Conservation (phyloP, 2,888 invertebrate species). For the Adineta ricciae region DNA sequence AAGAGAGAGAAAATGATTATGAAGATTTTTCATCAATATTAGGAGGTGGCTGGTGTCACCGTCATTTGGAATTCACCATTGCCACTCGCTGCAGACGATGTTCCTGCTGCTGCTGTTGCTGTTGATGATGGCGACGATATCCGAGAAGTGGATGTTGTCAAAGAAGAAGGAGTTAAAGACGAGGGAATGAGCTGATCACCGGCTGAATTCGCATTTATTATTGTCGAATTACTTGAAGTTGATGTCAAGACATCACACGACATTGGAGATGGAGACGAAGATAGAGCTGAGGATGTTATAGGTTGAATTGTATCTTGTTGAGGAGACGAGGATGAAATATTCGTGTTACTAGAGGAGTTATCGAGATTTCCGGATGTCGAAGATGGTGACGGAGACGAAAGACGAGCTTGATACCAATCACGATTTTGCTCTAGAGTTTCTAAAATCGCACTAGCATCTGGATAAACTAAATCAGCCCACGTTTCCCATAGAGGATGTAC, state of each 20-base stretch:
- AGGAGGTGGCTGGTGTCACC: constrained; percentile 3
- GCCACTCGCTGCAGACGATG: neutral
- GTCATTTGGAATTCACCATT: constrained; percentile 6
- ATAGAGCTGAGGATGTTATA: neutral
- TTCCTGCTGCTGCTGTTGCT: neutral
- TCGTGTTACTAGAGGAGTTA: neutral
- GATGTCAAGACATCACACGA: neutral
- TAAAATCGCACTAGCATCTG: constrained; percentile 92
- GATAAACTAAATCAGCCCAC: constrained; percentile 96
- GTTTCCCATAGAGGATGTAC: constrained; percentile 99
- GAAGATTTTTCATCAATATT: neutral
- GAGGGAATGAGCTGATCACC: constrained; percentile 12
- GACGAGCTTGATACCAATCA: constrained; percentile 69
- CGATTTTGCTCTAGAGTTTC: constrained; percentile 95
- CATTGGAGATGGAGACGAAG: neutral
- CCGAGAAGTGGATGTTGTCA: neutral
- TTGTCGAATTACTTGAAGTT: neutral
- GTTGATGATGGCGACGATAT: neutral
- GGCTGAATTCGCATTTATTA: neutral
- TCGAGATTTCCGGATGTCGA: neutral
- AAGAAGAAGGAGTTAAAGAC: neutral
- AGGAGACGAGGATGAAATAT: neutral
- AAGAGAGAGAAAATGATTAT: neutral
- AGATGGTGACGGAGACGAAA: neutral
- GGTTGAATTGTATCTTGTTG: constrained; percentile 3